Evolutionary conservation across 2,888 invertebrate genomes (phyloP), one percentile per base, ranked within the genome.

Genomic region (Heteropelma amictum): DNA sequence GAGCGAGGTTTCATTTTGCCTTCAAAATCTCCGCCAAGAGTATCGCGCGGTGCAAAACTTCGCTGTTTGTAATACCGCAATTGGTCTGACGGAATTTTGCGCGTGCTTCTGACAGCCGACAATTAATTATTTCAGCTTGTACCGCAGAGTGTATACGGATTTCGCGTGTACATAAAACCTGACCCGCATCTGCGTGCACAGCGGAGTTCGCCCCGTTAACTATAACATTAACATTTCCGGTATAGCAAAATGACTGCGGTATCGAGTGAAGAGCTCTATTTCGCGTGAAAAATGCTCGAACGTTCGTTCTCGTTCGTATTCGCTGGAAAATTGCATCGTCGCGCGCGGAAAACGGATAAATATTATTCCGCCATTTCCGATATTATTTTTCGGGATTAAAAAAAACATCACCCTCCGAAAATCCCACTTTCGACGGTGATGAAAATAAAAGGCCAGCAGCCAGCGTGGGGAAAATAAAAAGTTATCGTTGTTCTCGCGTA

Each of bases 91-190:
- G 40, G 2, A 42, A 28, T 49, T 54, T 26, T 45, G 23, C 38
- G 60, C 53, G 60, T 72, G 72, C 21, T 67, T 30, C 35, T 60
- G 65, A 72, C 72, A 72, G 72, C 64, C 42, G 45, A 45, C 60
- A 35, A 72, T 72, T 51, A 72, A 72, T 72, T 72, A 72, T 72
- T 67, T 61, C 60, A 45, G n/a, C 58, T 35, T 42, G 60, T 51
- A 40, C 26, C 23, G 45, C 47, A 19, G 19, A 4, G 10, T 17
- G 10, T 17, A 17, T 53, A 45, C 53, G 40, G 28, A 12, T 49
- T 56, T 40, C 30, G 30, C 49, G 63, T 63, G 54, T 63, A 19
- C 49, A 30, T 14, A 12, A 10, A 6, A 17, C 30, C 12, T 19
- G 56, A 42, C n/a, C 35, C 40, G 53, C 21, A 23, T n/a, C n/a